These are phyloP conservation scores for Panulirus ornatus DNA, from an alignment of 1,140 invertebrate species.

Conservation along the genomic window DNA sequence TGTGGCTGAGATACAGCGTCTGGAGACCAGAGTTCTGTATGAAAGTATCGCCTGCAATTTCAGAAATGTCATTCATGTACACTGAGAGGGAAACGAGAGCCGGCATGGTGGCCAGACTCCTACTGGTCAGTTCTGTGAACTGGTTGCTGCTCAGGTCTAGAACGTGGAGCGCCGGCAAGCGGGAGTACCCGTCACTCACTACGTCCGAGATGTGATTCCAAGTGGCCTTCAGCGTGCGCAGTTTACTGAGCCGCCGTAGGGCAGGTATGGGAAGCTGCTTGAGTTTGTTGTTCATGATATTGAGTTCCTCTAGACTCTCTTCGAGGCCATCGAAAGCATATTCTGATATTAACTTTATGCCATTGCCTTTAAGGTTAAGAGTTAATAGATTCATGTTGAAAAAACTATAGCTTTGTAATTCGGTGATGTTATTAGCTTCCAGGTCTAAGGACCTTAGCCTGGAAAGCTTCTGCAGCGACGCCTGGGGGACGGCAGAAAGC, in stretches of 20 bases:
- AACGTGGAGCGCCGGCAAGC: slow-evolving; percentile 76
- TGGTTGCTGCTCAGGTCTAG: slow-evolving; percentile 77
- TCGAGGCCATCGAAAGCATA: slow-evolving; percentile 89
- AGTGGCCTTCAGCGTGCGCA: slow-evolving; percentile 86
- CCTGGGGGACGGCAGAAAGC: slow-evolving; percentile 68
- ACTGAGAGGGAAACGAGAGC: slow-evolving; percentile 77
- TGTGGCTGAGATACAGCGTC: slow-evolving; percentile 77
- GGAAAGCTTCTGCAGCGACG: slow-evolving; percentile 59
- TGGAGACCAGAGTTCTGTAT: slow-evolving; percentile 76
- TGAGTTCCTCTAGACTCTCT: slow-evolving; percentile 87
- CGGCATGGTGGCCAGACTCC: slow-evolving; percentile 77
- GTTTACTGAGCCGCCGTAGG: slow-evolving; percentile 85
- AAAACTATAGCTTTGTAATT: slow-evolving; percentile 74
- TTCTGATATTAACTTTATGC: slow-evolving; percentile 87
- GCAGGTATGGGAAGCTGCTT: slow-evolving; percentile 87
- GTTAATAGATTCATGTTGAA: slow-evolving; percentile 67
- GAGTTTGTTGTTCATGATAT: slow-evolving; percentile 88
- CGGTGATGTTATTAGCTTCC: slow-evolving; percentile 76
- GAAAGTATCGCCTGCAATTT: slow-evolving; percentile 77
- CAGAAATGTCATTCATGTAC: slow-evolving; percentile 77
- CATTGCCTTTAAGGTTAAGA: slow-evolving; percentile 80
- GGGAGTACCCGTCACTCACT: slow-evolving; percentile 74
- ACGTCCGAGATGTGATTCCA: slow-evolving; percentile 87
- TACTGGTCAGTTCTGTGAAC: slow-evolving; percentile 73
- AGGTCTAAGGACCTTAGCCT: slow-evolving; percentile 73